Base-by-base conservation (phyloP, 1,140 invertebrate genomes). In the Campodea augens region DNA sequence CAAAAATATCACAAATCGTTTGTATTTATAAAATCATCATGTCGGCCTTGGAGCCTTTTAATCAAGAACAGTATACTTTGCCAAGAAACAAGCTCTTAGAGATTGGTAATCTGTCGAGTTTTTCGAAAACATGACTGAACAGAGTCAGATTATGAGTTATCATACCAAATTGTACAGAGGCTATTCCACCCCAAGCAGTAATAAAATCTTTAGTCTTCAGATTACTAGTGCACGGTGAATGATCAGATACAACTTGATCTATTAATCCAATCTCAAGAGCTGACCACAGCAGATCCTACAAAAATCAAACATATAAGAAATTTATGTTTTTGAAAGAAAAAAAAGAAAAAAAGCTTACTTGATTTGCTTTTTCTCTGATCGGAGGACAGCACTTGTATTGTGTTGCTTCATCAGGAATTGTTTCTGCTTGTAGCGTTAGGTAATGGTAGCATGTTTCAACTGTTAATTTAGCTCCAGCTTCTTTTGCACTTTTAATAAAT, bases 401-500 rank as follows among this genome's bases (percentile, higher is more conserved):
- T 1, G 76, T 78, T 3, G 65, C 70, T 2, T 65, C 66, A 25
- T 66, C 58, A 10, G 72, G 72, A 20, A 82, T 65, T 25, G 73
- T 58, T 51, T 78, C 74, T 13, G 76, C 66, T 25, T 61, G 60
- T 7, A 81, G 54, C 1, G 67, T 65, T n/a, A 82, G 59, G 56
- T 81, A 81, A 55, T 81, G 78, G 45, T 76, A 73, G 56, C 78
- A 81, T 0, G 78, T 81, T 57, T 81, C 78, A 0, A 71, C 71
- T 0, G 74, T 77, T 15, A 81, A 57, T 46, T 55, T 59, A 3
- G 57, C 61, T 4, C 67, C 65, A 4, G 54, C 51, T 22, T 53
- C 43, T 47, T 68, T 68, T 10, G 66, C 61, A 39, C 64, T 50
- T 7, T 53, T 47, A 13, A 71, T 59, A 25, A 71, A 47, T 1